Evolutionary conservation across 2,888 invertebrate species (phyloP), one percentile per base, ranked within the genome.

Genomic region (Vesta saturnalis): DNA sequence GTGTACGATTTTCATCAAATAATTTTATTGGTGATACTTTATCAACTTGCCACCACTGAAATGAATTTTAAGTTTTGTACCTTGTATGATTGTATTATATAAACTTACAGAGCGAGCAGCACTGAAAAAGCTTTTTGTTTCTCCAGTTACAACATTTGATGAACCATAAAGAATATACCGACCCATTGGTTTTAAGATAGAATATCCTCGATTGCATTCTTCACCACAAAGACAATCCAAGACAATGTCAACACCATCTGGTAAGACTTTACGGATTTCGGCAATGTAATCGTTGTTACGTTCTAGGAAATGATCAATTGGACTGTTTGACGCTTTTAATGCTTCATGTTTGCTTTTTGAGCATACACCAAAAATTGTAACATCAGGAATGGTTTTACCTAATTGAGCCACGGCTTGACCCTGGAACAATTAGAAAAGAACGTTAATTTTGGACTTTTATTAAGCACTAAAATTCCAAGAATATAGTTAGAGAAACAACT

Each of bases 21-120:
- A 95, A 86, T 85, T 94, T 94, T 83, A 94, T 89, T 5, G 95
- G 95, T 2, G 93, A 94, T 72, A 95, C 91, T 86, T 95, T 95
- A 85, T 95, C 95, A 70, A 94, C 94, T 86, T 94, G 94, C 95
- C 94, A 95, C 95, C 95, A 95, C 92, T 92, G 83, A 55, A 10
- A 35, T 54, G 30, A 43, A 39, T n/a, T n/a, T n/a, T n/a, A n/a
- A n/a, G n/a, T n/a, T n/a, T n/a, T n/a, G n/a, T n/a, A n/a, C n/a
- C n/a, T n/a, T n/a, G 35, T 23, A 14, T 3, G 10, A 5, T 18
- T 1, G n/a, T 1, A 43, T 55, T 16, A 3, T 55, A 15, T 23
- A 18, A 21, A 89, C 91, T 90, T 89, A 94, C 94, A 73, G 94
- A 92, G 88, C 94, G 92, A 75, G 95, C 95, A 77, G 94, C 92